Evolutionary conservation across 2,888 invertebrate species (phyloP), one percentile per base, ranked within the genome.

Genomic region (Oxycera nigricornis): DNA sequence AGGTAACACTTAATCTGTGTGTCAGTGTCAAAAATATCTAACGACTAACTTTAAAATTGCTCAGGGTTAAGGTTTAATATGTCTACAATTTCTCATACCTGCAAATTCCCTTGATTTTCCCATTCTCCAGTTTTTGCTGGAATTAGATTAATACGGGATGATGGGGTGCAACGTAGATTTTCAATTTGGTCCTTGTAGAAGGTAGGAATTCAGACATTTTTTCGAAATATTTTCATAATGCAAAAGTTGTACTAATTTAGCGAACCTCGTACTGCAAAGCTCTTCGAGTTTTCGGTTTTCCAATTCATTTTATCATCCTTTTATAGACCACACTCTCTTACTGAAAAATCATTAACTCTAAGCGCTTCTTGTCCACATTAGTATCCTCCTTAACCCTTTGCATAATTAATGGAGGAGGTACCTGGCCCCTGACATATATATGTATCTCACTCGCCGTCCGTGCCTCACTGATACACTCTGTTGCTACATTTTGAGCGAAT

Each of bases 401-500:
- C 57, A 57, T 72, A 72, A 72, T 72, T 72, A 72, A 72, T 72
- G 35, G 55, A n/a, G 46, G 57, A 72, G 57, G 57, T 57, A 46
- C 72, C 55, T 57, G 57, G 35, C 57, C 35, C 57, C 72, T 39
- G 55, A 57, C 57, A 57, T 22, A 57, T 31, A 57, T 57, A n/a
- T n/a, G n/a, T n/a, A 72, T 57, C 68, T 50, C 68, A 30, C 68
- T 68, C 50, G 26, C 62, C n/a, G 62, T 24, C n/a, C 46, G 20
- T 68, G 68, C 28, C 52, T 52, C 52, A 7, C 22, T 35, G 70
- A 57, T 31, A 39, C 67, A 55, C 50, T 59, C 68, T 61, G 73
- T 68, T 73, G 73, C 50, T 73, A 68, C 70, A 70, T 73, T 75
- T 75, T 75, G 73, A 72, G 65, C 70, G 75, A 75, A 75, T 75